Percentiles rank a stretch among this genome's conserved stretches.
Conservation (phyloP, 2,888 invertebrate species). For the Mycogona germanica region DNA sequence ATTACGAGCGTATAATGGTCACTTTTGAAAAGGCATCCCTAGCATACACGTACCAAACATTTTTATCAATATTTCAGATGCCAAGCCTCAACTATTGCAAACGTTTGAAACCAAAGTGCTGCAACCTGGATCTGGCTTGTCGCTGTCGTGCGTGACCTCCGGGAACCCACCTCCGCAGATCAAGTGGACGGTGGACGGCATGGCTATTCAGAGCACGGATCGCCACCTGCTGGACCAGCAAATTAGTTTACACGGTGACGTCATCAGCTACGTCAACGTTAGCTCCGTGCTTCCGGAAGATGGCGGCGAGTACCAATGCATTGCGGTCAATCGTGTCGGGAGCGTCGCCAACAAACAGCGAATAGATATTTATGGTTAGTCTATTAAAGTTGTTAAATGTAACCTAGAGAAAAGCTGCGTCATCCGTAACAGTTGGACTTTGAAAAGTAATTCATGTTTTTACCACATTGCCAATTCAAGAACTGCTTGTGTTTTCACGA, state of each 20-base stretch:
- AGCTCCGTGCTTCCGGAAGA: slow-evolving; percentile 77
- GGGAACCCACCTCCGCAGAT: slow-evolving; percentile 90
- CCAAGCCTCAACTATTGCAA: slow-evolving; percentile 75
- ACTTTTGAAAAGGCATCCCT: too few species aligned
- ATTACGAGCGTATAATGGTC: too few species aligned
- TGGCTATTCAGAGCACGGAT: slow-evolving; percentile 51
- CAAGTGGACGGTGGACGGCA: slow-evolving; percentile 80
- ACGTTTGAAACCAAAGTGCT: slow-evolving; percentile 87
- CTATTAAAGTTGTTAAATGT: too few species aligned
- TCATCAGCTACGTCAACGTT: slow-evolving; percentile 76
- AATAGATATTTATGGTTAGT: slow-evolving; percentile 66
- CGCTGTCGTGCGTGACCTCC: slow-evolving; percentile 85
- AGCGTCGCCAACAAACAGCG: slow-evolving; percentile 69
- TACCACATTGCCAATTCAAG: too few species aligned
- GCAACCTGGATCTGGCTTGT: slow-evolving; percentile 81
- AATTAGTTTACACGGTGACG: slow-evolving; percentile 62
- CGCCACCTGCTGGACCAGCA: slow-evolving; percentile 64
- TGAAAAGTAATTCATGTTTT: too few species aligned
- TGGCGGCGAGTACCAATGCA: slow-evolving; percentile 78
- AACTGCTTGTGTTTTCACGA: too few species aligned
- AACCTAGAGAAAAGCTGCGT: too few species aligned
- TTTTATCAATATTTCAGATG: slow-evolving; percentile 53
- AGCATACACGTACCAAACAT: too few species aligned
- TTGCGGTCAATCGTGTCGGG: slow-evolving; percentile 69
- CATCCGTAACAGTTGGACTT: too few species aligned